phyloP scores from a whole-genome alignment of 53 echinoderm and acorn worm genomes.

The Zoroaster sp. region DNA sequence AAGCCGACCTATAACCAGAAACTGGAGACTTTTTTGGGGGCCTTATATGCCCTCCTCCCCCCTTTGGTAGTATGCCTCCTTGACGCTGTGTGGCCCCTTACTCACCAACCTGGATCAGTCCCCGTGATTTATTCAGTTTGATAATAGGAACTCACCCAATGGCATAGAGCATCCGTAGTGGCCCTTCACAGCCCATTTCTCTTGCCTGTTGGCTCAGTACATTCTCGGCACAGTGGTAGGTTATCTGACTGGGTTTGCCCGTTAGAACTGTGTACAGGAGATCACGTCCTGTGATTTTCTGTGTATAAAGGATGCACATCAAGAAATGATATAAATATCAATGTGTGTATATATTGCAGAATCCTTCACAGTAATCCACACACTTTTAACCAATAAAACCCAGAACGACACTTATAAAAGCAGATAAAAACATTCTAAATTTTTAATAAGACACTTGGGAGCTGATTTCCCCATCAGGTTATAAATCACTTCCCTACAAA shows the following conservation, averaged over 20 bases:
- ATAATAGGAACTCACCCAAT: constrained; percentile 77
- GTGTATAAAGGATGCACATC: constrained; percentile 2
- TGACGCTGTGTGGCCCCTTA: too few species aligned
- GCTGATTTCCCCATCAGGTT: background rate
- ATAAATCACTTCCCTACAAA: background rate
- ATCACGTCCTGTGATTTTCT: constrained; percentile 97
- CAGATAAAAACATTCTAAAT: too few species aligned
- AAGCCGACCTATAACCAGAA: too few species aligned
- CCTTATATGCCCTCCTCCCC: too few species aligned
- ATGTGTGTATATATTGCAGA: too few species aligned
- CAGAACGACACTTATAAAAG: too few species aligned
- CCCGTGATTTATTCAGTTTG: background rate
- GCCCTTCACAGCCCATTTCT: constrained; percentile 72
- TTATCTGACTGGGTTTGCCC: constrained; percentile 96
- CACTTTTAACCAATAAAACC: too few species aligned
- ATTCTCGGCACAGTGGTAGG: constrained; percentile 96
- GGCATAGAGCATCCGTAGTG: constrained; percentile 88
- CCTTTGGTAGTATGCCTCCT: too few species aligned
- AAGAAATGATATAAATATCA: background rate
- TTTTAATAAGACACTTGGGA: too few species aligned
- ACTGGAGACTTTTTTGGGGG: too few species aligned
- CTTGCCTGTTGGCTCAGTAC: constrained; percentile 78
- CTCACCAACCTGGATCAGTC: too few species aligned
- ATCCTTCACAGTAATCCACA: too few species aligned
- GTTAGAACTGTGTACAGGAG: constrained; percentile 89